phyloP scores from a whole-genome alignment of 1,140 invertebrate species.

The Diachasmimorpha longicaudata region DNA sequence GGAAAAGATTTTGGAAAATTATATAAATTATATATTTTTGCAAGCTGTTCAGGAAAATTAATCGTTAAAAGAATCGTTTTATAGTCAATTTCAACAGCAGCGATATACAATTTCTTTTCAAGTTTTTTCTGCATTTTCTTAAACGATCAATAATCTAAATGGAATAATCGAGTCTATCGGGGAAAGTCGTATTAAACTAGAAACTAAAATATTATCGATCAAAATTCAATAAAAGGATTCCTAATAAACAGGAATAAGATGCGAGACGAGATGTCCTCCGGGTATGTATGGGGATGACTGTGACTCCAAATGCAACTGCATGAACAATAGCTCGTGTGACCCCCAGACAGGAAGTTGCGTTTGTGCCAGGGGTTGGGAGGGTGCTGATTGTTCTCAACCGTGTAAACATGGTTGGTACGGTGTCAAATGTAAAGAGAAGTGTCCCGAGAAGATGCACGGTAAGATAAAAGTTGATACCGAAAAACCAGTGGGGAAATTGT shows the following conservation, averaged over 20 bases:
- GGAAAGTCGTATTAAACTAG: neutral
- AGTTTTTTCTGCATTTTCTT: no score
- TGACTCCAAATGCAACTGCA: slow-evolving; percentile 79
- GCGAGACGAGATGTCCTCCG: slow-evolving; percentile 80
- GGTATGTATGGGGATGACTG: slow-evolving; percentile 84
- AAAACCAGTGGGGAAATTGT: neutral
- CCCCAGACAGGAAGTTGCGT: slow-evolving; percentile 78
- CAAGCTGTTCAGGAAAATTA: no score
- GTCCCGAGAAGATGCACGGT: slow-evolving; percentile 72
- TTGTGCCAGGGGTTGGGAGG: slow-evolving; percentile 86
- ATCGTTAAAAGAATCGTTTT: no score
- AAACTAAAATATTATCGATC: neutral
- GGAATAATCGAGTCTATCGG: neutral
- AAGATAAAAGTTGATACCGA: slow-evolving; percentile 39
- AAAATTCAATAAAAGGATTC: slow-evolving; percentile 8
- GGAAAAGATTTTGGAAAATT: no score
- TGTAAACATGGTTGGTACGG: slow-evolving; percentile 84
- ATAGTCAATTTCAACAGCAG: no score
- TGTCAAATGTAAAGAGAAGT: slow-evolving; percentile 79
- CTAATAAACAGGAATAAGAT: slow-evolving; percentile 62
- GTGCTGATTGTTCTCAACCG: slow-evolving; percentile 74
- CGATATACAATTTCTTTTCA: no score
- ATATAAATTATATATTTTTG: no score
- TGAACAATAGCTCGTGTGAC: slow-evolving; percentile 88
- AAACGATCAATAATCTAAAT: neutral